Conservation (phyloP, 2,797 vertebrate species). For the Orestias chungarensis region DNA sequence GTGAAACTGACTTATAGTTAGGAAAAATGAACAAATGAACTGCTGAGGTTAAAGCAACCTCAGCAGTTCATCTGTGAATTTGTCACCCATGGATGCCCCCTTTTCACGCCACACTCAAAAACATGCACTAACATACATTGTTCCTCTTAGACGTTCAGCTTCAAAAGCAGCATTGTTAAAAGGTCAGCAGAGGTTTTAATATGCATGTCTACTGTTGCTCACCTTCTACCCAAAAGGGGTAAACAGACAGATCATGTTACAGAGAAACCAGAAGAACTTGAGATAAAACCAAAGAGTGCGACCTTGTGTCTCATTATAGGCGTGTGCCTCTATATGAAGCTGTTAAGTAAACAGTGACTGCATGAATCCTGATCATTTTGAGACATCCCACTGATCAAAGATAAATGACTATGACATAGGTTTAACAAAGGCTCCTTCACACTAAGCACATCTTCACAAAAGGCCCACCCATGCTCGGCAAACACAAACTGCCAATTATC, state of each 20-base stretch:
- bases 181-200: constrained; percentile 76
- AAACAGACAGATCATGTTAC: constrained; percentile 66
- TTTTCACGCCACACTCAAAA: constrained; percentile 12
- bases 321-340: constrained; percentile 11
- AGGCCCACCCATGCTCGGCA: not conserved
- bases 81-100: constrained; percentile 67
- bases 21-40: constrained; percentile 52
- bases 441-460: not conserved
- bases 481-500: constrained; percentile 13
- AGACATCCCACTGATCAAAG: constrained; percentile 41
- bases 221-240: constrained; percentile 48
- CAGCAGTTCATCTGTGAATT: too few relatives aligned
- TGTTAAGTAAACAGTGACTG: constrained; percentile 37
- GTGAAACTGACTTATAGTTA: constrained; percentile 49
- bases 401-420: constrained; percentile 34
- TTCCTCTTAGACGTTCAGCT: constrained; percentile 66
- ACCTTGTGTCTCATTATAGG: constrained; percentile 12
- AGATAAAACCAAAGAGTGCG: constrained; percentile 43
- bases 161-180: constrained; percentile 80
- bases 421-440: constrained; percentile 20
- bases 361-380: constrained; percentile 49
- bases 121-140: constrained; percentile 5
- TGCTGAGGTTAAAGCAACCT: constrained; percentile 34
- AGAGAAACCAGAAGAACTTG: constrained; percentile 38
- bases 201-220: constrained; percentile 67